phyloP scores from a whole-genome alignment of 2,113 vertebrate genomes.

The Peromyscus maniculatus region DNA sequence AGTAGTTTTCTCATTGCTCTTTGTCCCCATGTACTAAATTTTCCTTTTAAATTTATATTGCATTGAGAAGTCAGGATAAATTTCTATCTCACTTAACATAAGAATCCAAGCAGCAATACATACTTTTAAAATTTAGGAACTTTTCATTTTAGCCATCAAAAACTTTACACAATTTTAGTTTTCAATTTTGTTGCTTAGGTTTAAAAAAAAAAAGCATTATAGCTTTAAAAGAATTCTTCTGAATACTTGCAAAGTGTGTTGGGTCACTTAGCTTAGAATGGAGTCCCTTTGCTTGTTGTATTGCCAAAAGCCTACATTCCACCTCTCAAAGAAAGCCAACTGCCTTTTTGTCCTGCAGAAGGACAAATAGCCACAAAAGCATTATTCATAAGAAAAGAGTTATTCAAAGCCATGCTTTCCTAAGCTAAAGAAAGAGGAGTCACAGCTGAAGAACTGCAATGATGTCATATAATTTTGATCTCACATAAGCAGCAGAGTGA shows the following conservation, averaged over 20 bases:
- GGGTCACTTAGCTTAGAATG: background rate
- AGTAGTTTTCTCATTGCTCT: background rate
- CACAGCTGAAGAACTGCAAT: constrained; percentile 1
- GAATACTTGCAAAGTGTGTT: background rate
- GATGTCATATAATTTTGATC: constrained; percentile 65
- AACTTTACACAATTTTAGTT: background rate
- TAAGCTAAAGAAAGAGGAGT: constrained; percentile 13
- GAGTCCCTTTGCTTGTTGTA: background rate
- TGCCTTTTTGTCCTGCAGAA: background rate
- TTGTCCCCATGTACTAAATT: constrained; percentile 56
- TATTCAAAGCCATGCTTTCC: constrained; percentile 40
- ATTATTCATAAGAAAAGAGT: constrained; percentile 59
- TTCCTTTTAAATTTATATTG: constrained; percentile 68
- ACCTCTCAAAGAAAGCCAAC: background rate
- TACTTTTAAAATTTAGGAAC: background rate
- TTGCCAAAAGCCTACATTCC: background rate
- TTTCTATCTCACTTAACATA: background rate
- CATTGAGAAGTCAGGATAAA: constrained; percentile 61
- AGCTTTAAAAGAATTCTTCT: background rate
- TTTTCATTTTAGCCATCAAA: background rate
- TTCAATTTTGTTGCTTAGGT: background rate
- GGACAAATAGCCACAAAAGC: background rate
- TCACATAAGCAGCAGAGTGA: constrained; percentile 68
- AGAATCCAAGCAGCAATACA: background rate
- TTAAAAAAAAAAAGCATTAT: background rate